A percentile compares a stretch with the other conserved stretches of the same genome.
Evolutionary conservation across 2,888 invertebrate genomes (phyloP).

Genomic region (Leptopilina drosophilae): DNA sequence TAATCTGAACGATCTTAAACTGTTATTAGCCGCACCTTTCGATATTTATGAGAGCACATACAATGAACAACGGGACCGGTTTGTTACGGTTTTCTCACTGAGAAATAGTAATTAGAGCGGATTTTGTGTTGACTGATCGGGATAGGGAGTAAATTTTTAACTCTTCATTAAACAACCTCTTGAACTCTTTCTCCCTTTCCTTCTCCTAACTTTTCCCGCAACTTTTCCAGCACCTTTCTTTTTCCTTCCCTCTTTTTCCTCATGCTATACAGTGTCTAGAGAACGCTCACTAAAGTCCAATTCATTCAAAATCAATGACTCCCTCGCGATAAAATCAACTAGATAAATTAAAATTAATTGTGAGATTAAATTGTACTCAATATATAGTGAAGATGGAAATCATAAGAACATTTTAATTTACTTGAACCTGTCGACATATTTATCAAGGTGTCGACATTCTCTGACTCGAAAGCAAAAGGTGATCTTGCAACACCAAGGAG

Average conservation of each 20-base stretch:
- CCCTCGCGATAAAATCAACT: not conserved
- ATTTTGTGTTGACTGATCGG: slow-evolving; percentile 43
- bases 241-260: slow-evolving; percentile 18
- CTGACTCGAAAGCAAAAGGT: slow-evolving; percentile 23
- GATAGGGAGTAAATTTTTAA: slow-evolving; percentile 18
- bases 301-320: slow-evolving; percentile 27
- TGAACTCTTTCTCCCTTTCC: not conserved
- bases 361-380: slow-evolving; percentile 18
- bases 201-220: slow-evolving; percentile 23
- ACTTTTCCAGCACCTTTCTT: slow-evolving; percentile 7
- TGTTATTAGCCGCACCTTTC: slow-evolving; percentile 33
- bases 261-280: not conserved
- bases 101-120: slow-evolving; percentile 51
- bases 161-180: slow-evolving; percentile 14
- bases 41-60: slow-evolving; percentile 30
- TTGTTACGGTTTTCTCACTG: slow-evolving; percentile 42
- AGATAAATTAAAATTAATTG: slow-evolving; percentile 33
- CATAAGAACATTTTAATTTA: slow-evolving; percentile 30
- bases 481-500: slow-evolving; percentile 28
- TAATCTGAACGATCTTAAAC: slow-evolving; percentile 29
- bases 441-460: slow-evolving; percentile 20
- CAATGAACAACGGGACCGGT: slow-evolving; percentile 44
- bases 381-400: slow-evolving; percentile 4
- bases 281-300: not conserved
- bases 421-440: slow-evolving; percentile 30